Base-by-base conservation (phyloP, 1,140 invertebrate species). In the Agraylea sexmaculata region DNA sequence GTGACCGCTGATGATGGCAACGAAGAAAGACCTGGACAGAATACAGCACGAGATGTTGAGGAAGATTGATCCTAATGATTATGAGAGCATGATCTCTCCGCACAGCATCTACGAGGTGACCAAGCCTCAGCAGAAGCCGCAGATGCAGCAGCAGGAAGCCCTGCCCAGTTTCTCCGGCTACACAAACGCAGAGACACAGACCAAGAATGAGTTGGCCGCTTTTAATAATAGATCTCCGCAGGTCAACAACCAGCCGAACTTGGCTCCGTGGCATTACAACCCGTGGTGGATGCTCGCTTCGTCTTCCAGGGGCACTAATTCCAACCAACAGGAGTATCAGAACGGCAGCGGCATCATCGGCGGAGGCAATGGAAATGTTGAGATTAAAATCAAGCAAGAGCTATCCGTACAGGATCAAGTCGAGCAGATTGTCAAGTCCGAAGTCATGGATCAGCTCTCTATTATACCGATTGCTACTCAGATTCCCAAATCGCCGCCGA, bases 211-310 rank as follows among this genome's bases (percentile, higher is more conserved):
- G 51, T 60, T 62, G 42, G 49, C 64, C 34, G 59, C 62, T 44
- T 42, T 43, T n/a, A 27, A 42, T n/a, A 21, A 21, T 19, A 15
- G 19, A 4, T 34, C 38, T 19, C 23, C 37, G 15, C 35, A 27
- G 4, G 59, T 63, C 37, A 38, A 47, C 3, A 50, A 54, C 5
- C 62, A 66, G 37, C 40, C 59, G 17, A 59, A 58, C 8, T 37
- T 66, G 32, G 58, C 62, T 8, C 52, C 62, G 15, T 68, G 65
- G 65, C 65, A 66, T 37, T 66, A 68, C 36, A 66, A 66, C 40
- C 65, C 65, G n/a, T 68, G 65, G 65, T 68, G 65, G 65, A 66
- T 68, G 65, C 52, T 68, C 3, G 65, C 65, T 3, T 58, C 63
- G 37, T 66, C 65, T 2, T 66, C 65, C 4, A 47, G 62, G 32